A percentile compares a stretch with the other conserved stretches of the same genome.
phyloP scores from a whole-genome alignment of 2,797 vertebrate genomes.

The Karalla daura region DNA sequence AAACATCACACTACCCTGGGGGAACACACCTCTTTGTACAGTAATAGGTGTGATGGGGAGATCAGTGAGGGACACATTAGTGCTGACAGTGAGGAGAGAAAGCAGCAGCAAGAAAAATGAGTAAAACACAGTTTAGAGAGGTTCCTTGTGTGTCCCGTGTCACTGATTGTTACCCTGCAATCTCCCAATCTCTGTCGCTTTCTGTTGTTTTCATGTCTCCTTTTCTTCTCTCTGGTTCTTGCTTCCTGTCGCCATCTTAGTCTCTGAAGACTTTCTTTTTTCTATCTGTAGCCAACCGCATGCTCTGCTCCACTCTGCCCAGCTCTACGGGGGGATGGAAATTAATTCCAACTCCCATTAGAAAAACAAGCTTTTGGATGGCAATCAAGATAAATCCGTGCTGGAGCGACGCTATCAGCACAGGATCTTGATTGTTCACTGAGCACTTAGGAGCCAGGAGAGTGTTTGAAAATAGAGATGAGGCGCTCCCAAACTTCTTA shows the following conservation, averaged over 20 bases:
- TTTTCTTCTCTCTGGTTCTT: slow-evolving; percentile 13
- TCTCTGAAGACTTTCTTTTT: slow-evolving; percentile 16
- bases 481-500: slow-evolving; percentile 63
- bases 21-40: no score
- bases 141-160: slow-evolving; percentile 6
- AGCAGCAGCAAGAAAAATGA: slow-evolving; percentile 24
- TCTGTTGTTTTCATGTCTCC: slow-evolving; percentile 17
- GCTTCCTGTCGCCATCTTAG: slow-evolving; percentile 11
- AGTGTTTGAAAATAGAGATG: slow-evolving; percentile 68
- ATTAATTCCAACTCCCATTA: slow-evolving; percentile 58
- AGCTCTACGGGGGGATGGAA: slow-evolving; percentile 23
- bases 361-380: slow-evolving; percentile 58
- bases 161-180: slow-evolving; percentile 29
- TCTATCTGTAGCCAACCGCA: slow-evolving; percentile 4
- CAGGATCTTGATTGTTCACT: slow-evolving; percentile 62
- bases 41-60: slow-evolving; percentile 19
- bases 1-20: no score
- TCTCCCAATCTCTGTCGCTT: slow-evolving; percentile 38
- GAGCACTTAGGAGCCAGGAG: slow-evolving; percentile 47
- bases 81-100: background rate
- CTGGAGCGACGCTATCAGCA: slow-evolving; percentile 34
- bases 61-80: background rate
- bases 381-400: slow-evolving; percentile 60
- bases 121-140: slow-evolving; percentile 21
- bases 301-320: slow-evolving; percentile 14